Evolutionary conservation across 2,888 invertebrate genomes (phyloP), one percentile per base, ranked within the genome.

Genomic region (Drosophila heteroneura): DNA sequence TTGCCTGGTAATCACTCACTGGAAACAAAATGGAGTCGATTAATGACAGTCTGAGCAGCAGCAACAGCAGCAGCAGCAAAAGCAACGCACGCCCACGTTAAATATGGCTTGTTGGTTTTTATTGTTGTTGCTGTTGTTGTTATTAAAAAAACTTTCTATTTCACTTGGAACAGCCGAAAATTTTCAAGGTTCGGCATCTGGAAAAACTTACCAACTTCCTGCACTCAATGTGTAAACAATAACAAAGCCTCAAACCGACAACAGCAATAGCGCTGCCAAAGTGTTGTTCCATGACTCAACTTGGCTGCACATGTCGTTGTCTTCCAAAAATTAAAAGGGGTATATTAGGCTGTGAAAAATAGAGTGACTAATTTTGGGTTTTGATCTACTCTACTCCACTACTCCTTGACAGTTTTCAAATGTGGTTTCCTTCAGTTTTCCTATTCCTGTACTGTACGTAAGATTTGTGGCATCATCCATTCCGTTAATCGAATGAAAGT

Each of bases 1-100:
- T 54, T 52, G 75, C 49, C 62, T 59, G 66, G 71, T 72, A 71
- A 60, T 77, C 81, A 75, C 49, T 84, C 79, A 89, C 57, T 85
- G 85, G 82, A 87, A 89, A 85, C 74, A 81, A 86, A 86, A 84
- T 86, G 89, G 82, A 81, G 77, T 83, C 89, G 76, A 75, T 87
- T 80, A 85, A 89, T 85, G 81, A 82, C 79, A 80, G 39, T n/a
- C 39, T 39, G 39, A 30, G 56, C 69, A 62, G 32, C 54, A 69
- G 49, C 47, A 54, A 51, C 39, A 68, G 52, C 39, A 54, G 56
- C 41, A 70, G 44, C 39, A 62, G 53, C 57, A 74, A 58, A 39
- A 59, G 49, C 49, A 57, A 66, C 72, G 68, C 44, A 72, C 68
- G 62, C 75, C 70, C 82, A 76, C 77, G 61, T 52, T 61, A 54